phyloP scores from a whole-genome alignment of 2,797 vertebrate genomes.

The Pyrocephalus nanus region DNA sequence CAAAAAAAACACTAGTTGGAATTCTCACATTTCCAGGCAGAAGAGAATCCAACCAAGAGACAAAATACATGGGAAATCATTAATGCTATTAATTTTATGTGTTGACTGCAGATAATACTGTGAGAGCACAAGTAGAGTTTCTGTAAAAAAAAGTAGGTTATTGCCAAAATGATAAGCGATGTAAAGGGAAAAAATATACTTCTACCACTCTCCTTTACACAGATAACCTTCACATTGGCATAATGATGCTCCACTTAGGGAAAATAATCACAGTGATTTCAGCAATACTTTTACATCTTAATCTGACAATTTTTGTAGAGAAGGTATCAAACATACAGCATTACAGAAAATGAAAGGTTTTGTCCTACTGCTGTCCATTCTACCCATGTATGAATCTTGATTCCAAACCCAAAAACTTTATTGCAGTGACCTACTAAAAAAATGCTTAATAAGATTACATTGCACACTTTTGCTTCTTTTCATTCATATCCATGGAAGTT shows the following conservation, averaged over 20 bases:
- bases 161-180: not conserved
- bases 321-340: not conserved
- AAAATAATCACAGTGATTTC: not conserved
- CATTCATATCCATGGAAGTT: not conserved
- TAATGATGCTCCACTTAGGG: not conserved
- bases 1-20: not conserved
- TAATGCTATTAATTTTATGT: not conserved
- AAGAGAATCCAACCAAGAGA: not conserved
- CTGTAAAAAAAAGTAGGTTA: not conserved
- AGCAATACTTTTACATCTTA: slow-evolving; percentile 4
- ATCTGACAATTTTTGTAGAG: not conserved
- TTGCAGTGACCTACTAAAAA: not conserved
- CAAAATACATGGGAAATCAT: not conserved
- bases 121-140: not conserved
- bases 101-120: not conserved
- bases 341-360: slow-evolving; percentile 23
- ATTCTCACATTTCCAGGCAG: not conserved
- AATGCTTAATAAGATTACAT: slow-evolving; percentile 2
- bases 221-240: not conserved
- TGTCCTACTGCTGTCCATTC: slow-evolving; percentile 12
- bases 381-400: not conserved
- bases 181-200: not conserved
- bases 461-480: slow-evolving; percentile 23
- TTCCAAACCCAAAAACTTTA: slow-evolving; percentile 24
- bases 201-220: not conserved